These are phyloP conservation scores for Orchesella flavescens DNA, from an alignment of 2,888 invertebrate species.

Conservation along the genomic window DNA sequence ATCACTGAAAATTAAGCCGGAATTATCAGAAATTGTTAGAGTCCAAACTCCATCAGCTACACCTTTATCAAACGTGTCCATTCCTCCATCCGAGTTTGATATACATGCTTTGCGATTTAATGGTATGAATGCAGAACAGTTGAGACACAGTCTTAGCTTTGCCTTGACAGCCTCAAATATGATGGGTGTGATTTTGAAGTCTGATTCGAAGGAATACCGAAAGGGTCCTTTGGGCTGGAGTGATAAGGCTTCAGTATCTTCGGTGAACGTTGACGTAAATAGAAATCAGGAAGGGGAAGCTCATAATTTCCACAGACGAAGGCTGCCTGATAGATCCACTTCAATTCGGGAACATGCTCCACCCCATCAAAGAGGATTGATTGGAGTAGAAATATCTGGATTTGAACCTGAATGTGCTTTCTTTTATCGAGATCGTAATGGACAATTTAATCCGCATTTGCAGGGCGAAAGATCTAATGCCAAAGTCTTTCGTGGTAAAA, in stretches of 20 bases:
- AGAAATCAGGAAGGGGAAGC: conserved; percentile 18
- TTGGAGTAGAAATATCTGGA: conserved; percentile 53
- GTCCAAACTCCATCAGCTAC: too few species aligned
- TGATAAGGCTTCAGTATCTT: neutral
- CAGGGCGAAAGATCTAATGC: neutral
- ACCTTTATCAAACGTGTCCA: too few species aligned
- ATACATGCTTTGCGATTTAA: too few species aligned
- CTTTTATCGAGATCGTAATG: conserved; percentile 49
- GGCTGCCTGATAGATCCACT: conserved; percentile 7
- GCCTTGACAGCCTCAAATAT: neutral
- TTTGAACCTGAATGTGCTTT: conserved; percentile 46
- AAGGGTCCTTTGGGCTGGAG: conserved; percentile 12
- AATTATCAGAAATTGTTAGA: too few species aligned
- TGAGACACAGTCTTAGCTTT: neutral
- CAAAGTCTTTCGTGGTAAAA: too few species aligned
- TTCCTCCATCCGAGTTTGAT: too few species aligned
- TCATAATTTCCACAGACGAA: conserved; percentile 11
- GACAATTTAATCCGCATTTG: conserved; percentile 54
- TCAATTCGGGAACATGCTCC: neutral
- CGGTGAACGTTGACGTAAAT: neutral
- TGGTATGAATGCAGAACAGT: neutral
- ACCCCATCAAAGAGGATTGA: conserved; percentile 49
- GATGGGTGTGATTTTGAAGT: neutral
- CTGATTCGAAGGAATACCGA: neutral
- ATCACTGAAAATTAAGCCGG: too few species aligned